Percentiles rank a stretch among this genome's conserved stretches.
Evolutionary conservation across 2,113 vertebrate species (phyloP).

Genomic region (Chauna torquata): DNA sequence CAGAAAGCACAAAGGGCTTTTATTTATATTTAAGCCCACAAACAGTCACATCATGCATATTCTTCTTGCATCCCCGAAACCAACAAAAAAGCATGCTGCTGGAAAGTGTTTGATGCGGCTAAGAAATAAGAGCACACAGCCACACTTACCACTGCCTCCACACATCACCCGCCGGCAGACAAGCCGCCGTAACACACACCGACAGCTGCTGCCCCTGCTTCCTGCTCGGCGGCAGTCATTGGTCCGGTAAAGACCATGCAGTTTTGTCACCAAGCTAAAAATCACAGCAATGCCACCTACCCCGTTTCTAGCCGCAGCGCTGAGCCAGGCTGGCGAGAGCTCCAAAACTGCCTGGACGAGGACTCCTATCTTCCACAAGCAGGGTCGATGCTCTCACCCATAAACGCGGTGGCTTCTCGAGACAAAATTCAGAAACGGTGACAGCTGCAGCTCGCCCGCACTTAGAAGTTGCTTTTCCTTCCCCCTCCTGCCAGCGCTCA

Average conservation of each 20-base stretch:
- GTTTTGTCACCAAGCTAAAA: accelerated
- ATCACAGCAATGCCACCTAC: neutral
- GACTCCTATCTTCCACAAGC: neutral
- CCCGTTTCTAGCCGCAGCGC: neutral
- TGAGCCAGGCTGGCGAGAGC: neutral
- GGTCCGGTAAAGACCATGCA: neutral
- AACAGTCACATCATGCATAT: neutral
- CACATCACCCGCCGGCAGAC: neutral
- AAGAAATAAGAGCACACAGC: neutral
- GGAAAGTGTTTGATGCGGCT: accelerated
- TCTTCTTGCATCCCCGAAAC: neutral
- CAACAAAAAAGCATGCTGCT: neutral
- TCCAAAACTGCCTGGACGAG: neutral
- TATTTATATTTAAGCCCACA: neutral
- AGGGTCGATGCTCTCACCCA: neutral
- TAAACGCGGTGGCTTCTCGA: neutral
- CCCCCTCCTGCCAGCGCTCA: neutral
- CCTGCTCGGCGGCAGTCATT: neutral
- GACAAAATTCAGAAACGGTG: neutral
- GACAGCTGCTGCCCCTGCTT: neutral
- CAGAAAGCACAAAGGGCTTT: neutral
- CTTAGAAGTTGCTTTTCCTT: neutral
- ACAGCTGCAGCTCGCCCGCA: neutral
- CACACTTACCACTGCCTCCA: neutral
- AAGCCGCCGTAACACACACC: neutral